A percentile compares a stretch with the other conserved stretches of the same genome.
These are phyloP conservation scores for Pangasius macronema DNA, from an alignment of 2,797 vertebrate species.

Conservation along the genomic window DNA sequence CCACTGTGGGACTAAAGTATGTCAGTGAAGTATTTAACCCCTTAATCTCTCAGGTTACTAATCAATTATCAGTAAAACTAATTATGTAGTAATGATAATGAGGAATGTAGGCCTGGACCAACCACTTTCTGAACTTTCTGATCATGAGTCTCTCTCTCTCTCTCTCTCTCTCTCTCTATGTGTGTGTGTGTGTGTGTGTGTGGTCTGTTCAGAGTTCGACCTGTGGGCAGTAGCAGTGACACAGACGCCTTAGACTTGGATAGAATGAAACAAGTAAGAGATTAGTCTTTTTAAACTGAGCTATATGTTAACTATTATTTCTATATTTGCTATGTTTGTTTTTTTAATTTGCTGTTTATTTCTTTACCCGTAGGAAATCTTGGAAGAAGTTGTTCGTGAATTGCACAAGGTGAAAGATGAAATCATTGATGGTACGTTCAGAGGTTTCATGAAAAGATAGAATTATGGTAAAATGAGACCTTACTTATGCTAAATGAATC, in stretches of 20 bases:
- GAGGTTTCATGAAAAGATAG: background rate
- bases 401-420: conserved; percentile 99
- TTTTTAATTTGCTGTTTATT: background rate
- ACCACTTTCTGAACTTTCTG: background rate
- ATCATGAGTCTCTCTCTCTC: background rate
- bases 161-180: too few relatives aligned
- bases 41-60: background rate
- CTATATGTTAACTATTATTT: background rate
- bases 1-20: too few relatives aligned
- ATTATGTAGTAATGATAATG: background rate
- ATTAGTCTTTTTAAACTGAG: background rate
- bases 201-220: conserved; percentile 82
- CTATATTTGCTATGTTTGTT: background rate
- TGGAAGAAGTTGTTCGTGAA: conserved; percentile 97
- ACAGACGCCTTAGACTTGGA: conserved; percentile 93
- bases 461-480: background rate
- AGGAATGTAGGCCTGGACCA: background rate
- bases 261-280: conserved; percentile 94
- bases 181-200: conserved; percentile 2
- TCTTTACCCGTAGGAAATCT: conserved; percentile 84
- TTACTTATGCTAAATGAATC: conserved; percentile 1
- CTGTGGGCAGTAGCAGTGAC: conserved; percentile 85
- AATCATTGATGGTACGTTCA: conserved; percentile 92
- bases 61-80: background rate
- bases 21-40: background rate